Evolutionary conservation across 2,797 vertebrate species (phyloP).

Genomic region (Rhinella marina): DNA sequence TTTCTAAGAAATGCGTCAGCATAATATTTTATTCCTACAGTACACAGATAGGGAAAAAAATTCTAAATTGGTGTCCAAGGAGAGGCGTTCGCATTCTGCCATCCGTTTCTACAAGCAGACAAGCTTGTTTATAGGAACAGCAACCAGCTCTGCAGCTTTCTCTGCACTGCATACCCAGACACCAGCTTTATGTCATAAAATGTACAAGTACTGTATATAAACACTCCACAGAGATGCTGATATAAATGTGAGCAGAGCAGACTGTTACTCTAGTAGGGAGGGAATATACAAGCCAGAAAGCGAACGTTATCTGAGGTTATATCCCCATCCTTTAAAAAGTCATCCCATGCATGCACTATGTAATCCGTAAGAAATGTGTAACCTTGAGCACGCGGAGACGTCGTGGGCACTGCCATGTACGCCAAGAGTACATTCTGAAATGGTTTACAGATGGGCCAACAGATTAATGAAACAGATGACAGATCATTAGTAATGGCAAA

Average conservation of each 20-base stretch:
- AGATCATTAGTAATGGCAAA: background rate
- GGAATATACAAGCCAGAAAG: background rate
- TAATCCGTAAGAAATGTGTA: background rate
- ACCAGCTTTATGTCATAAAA: background rate
- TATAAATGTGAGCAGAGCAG: background rate
- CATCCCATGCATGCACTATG: background rate
- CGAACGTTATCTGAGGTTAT: background rate
- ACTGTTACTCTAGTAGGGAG: background rate
- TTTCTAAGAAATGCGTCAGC: no score
- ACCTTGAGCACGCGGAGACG: background rate
- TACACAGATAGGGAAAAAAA: no score
- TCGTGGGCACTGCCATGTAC: background rate
- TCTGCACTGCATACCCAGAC: background rate
- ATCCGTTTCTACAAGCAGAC: background rate
- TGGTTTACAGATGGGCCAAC: background rate
- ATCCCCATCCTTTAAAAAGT: background rate
- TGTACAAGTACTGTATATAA: background rate
- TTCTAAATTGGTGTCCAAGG: no score
- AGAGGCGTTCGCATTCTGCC: no score
- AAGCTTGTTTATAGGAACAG: background rate
- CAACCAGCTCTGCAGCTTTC: background rate
- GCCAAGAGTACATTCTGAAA: conserved; percentile 1
- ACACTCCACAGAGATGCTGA: background rate
- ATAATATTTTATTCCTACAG: no score
- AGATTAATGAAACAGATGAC: background rate